Percentiles rank a stretch among this genome's conserved stretches.
These are phyloP conservation scores for Netelia virgata DNA, from an alignment of 2,888 invertebrate genomes.

Conservation along the genomic window DNA sequence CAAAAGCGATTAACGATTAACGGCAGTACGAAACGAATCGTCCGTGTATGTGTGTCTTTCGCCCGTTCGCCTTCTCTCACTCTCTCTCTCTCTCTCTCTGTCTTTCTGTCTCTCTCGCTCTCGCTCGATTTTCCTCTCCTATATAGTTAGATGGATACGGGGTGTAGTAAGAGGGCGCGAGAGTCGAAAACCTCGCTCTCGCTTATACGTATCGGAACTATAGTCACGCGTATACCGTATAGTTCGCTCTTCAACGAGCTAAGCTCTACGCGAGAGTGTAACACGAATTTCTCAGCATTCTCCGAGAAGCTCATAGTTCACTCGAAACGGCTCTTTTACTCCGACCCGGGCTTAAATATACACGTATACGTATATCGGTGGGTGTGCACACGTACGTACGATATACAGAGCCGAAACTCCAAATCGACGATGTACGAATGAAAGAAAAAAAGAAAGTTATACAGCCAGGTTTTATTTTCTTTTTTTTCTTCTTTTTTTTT, in stretches of 20 bases:
- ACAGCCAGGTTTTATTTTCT: neutral
- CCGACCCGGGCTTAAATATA: slow-evolving; percentile 5
- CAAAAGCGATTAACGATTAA: slow-evolving; percentile 75
- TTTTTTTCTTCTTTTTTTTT: neutral
- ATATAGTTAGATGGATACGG: slow-evolving; percentile 1
- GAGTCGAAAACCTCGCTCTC: slow-evolving; percentile 45
- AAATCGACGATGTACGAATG: neutral
- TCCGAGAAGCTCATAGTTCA: slow-evolving; percentile 50
- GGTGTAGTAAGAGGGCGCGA: slow-evolving; percentile 7
- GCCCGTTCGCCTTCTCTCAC: neutral
- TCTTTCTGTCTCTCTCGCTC: neutral
- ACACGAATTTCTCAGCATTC: slow-evolving; percentile 61
- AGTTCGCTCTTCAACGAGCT: slow-evolving; percentile 40
- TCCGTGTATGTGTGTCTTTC: neutral
- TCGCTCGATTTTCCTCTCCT: neutral
- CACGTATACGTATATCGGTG: neutral
- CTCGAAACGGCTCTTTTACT: slow-evolving; percentile 56
- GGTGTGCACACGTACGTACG: neutral
- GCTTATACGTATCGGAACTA: slow-evolving; percentile 12
- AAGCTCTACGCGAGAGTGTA: slow-evolving; percentile 28
- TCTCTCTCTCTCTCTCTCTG: neutral
- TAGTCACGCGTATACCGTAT: neutral
- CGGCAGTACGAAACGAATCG: slow-evolving; percentile 72
- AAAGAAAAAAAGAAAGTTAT: neutral
- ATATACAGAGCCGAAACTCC: neutral